Evolutionary conservation across 1,140 invertebrate genomes (phyloP).

Genomic region (Dysdera silvatica): DNA sequence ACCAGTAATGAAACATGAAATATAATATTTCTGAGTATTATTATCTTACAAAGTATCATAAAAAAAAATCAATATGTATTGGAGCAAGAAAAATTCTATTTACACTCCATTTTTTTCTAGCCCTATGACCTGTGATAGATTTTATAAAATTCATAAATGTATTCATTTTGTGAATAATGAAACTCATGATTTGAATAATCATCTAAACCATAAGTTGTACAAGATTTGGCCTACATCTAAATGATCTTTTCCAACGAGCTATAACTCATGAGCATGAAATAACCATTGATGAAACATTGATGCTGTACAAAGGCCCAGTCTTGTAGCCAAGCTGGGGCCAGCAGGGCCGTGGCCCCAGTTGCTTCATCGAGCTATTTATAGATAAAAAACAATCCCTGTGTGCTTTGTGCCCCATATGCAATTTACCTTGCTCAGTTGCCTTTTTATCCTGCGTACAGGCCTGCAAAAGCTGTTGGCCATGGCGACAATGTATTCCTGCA

Average conservation of each 20-base stretch:
- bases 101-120: not conserved
- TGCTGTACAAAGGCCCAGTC: not conserved
- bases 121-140: not conserved
- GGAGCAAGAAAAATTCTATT: conserved; percentile 6
- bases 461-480: no score
- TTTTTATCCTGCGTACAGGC: not conserved
- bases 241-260: not conserved
- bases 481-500: not conserved
- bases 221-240: not conserved
- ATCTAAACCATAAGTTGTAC: not conserved
- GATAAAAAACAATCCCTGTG: no score
- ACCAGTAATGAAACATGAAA: not conserved
- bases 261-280: not conserved
- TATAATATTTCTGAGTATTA: conserved; percentile 5
- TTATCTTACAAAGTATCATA: conserved; percentile 4
- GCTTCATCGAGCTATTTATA: no score
- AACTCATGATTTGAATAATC: not conserved
- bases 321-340: no score
- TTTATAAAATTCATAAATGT: conserved; percentile 4
- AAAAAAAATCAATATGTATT: conserved; percentile 1
- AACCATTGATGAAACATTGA: not conserved
- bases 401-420: no score
- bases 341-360: no score
- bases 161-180: conserved; percentile 10
- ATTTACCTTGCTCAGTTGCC: no score